Evolutionary conservation across 2,113 vertebrate species (phyloP).

Genomic region (Cnemophilus loriae): DNA sequence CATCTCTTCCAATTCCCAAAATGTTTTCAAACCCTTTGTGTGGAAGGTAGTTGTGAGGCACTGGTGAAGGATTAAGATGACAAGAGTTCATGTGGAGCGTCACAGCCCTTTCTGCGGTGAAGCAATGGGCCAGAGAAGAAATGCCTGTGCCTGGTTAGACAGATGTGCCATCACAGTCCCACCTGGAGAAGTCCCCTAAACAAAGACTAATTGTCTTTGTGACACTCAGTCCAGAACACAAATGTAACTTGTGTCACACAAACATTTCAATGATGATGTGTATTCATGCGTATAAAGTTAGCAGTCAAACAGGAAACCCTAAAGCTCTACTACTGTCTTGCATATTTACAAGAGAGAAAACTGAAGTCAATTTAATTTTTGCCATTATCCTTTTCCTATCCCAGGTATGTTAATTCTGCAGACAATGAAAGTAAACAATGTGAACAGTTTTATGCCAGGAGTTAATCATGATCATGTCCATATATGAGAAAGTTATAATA

Average conservation of each 20-base stretch:
- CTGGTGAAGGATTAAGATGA: background rate
- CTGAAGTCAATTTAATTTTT: background rate
- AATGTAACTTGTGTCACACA: background rate
- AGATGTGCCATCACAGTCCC: background rate
- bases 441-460: background rate
- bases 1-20: background rate
- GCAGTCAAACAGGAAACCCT: background rate
- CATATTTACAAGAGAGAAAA: background rate
- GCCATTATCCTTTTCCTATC: background rate
- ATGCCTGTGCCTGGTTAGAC: background rate
- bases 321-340: background rate
- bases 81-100: background rate
- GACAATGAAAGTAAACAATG: background rate
- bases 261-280: background rate
- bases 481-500: rapidly evolving
- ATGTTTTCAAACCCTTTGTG: background rate
- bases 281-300: background rate
- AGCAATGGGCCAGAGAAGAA: background rate
- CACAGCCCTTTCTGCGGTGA: background rate
- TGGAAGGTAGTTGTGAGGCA: background rate
- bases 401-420: background rate
- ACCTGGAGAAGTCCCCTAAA: background rate
- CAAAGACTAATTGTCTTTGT: background rate
- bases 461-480: background rate
- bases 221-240: background rate